Conservation (phyloP, 1,140 invertebrate species). For the Brachionus asplanchnoidis region DNA sequence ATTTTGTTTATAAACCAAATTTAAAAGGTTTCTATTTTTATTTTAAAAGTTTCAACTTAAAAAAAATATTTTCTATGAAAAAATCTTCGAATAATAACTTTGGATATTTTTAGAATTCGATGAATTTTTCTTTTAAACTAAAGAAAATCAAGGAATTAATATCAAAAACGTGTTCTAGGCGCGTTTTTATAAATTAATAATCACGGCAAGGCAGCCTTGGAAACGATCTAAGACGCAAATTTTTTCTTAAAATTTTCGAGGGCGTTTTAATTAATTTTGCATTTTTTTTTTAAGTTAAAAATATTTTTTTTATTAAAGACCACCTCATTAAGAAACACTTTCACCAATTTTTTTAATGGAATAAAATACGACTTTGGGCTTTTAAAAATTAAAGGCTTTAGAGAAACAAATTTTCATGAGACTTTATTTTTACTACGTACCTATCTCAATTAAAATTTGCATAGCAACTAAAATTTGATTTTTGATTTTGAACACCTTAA, state of each 20-base stretch:
- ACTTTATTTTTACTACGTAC: not conserved
- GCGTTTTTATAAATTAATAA: not conserved
- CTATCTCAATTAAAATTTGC: conserved; percentile 2
- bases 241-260: not conserved
- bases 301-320: not conserved
- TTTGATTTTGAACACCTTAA: not conserved
- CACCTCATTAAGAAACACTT: too few species aligned
- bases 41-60: not conserved
- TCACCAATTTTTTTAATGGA: not conserved
- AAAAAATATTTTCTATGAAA: not conserved
- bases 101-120: not conserved
- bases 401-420: not conserved
- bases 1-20: not conserved
- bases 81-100: not conserved
- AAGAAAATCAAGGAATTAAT: not conserved
- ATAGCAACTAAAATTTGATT: not conserved
- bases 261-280: not conserved
- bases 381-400: not conserved
- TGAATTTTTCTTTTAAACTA: not conserved
- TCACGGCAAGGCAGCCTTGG: not conserved
- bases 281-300: not conserved
- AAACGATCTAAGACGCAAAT: not conserved
- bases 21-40: not conserved
- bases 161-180: not conserved
- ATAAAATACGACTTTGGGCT: not conserved